Evolutionary conservation across 53 echinoderm and acorn worm genomes (phyloP), one percentile per base, ranked within the genome.

Genomic region (Stichopus horrens): DNA sequence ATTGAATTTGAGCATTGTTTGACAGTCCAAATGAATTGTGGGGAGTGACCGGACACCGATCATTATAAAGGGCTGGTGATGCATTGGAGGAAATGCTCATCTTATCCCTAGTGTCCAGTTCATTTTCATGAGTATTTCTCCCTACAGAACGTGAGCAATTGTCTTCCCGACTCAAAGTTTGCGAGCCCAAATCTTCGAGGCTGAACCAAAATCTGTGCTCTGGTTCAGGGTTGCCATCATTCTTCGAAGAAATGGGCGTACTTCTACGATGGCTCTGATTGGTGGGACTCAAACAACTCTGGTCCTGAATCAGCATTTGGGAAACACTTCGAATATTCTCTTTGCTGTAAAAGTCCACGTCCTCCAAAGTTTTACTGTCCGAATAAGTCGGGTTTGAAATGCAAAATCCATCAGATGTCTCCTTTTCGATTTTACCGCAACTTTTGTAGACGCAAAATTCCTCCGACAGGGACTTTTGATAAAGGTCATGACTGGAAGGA

Each of bases 301-400:
- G 63, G 63, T 63, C 63, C 0, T 63, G 63, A 37, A 78, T 53
- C 4, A 78, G 78, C 78, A 54, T 78, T n/a, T 78, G 78, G 5
- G 78, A 78, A 18, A 78, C 5, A 9, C 78, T 78, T 4, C 78
- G 78, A 53, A 78, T 37, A 53, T 78, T 78, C 53, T 78, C 78
- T 78, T 53, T 78, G 55, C 78, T 78, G 55, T 78, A 78, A 78
- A 78, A 78, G 19, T 78, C 78, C 18, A 37, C 78, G 53, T 37
- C 75, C 9, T 78, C 16, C 4, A 53, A 78, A 37, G 51, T 11
- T 16, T 37, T 10, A 16, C 10, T 1, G 7, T 55, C 55, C 7
- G 78, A 78, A n/a, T 78, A 78, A 13, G 53, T 78, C 4, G 78
- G 78, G 52, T 78, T 78, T 2, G 54, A 78, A n/a, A 78, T 54